Evolutionary conservation across 2,888 invertebrate species (phyloP).

Genomic region (Epistrophe eligans): DNA sequence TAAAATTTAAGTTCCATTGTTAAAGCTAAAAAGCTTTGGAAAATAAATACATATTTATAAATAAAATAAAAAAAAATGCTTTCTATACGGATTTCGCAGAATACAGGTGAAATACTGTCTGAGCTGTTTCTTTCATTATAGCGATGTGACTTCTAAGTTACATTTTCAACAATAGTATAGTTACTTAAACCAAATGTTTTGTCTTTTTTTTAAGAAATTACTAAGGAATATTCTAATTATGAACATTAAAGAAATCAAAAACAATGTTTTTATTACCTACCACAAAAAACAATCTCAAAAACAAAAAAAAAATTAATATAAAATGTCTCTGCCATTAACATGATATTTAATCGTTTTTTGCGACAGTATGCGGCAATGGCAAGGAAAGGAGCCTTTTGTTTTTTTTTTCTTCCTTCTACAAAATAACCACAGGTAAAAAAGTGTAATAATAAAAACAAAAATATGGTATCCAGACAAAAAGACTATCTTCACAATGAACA

Average conservation of each 20-base stretch:
- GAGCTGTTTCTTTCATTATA: too few species aligned
- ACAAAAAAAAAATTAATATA: neutral
- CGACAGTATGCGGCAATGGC: constrained; percentile 10
- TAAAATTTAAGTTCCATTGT: too few species aligned
- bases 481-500: neutral
- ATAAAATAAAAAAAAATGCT: too few species aligned
- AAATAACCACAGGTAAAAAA: constrained; percentile 25
- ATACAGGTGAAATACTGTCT: too few species aligned
- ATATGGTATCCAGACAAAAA: constrained; percentile 1
- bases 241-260: neutral
- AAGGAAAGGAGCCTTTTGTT: neutral
- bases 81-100: too few species aligned
- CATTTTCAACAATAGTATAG: neutral
- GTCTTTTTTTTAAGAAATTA: neutral
- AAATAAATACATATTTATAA: too few species aligned
- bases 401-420: neutral
- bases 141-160: too few species aligned
- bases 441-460: constrained; percentile 21
- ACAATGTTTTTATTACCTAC: neutral
- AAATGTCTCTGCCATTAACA: constrained; percentile 26
- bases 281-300: neutral
- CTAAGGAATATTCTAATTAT: neutral
- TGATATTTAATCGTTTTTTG: constrained; percentile 19
- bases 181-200: neutral
- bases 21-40: too few species aligned